Percentiles rank a stretch among this genome's conserved stretches.
Evolutionary conservation across 2,797 vertebrate species (phyloP).

Genomic region (Scomberomorus guttatus): DNA sequence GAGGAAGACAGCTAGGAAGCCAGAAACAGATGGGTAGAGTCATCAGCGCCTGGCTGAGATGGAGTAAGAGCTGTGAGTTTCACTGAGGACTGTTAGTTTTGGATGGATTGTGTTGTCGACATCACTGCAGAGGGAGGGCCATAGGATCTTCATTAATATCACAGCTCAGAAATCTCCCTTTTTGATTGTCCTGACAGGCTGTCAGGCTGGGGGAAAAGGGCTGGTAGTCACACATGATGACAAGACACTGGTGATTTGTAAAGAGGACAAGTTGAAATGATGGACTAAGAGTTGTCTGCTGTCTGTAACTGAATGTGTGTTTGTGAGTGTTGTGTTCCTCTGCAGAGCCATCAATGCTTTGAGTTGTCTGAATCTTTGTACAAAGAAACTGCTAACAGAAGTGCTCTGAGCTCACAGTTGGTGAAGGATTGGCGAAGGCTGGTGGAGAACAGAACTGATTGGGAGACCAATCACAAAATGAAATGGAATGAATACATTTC

Average conservation of each 20-base stretch:
- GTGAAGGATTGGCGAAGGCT: not conserved
- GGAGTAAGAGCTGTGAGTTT: conserved; percentile 24
- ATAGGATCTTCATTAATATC: not conserved
- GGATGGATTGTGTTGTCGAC: conserved; percentile 18
- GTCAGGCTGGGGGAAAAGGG: not conserved
- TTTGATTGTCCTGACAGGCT: not conserved
- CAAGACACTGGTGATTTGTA: not conserved
- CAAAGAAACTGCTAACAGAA: too few relatives aligned
- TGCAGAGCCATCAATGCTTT: not conserved
- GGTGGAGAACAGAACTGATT: too few relatives aligned
- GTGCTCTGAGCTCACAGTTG: too few relatives aligned
- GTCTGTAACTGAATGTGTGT: not conserved
- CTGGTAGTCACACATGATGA: not conserved
- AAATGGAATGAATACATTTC: too few relatives aligned
- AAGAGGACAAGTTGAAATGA: too few relatives aligned
- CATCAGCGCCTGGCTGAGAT: not conserved
- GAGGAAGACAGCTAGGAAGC: not conserved
- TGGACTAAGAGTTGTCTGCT: not conserved
- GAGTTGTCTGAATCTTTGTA: not conserved
- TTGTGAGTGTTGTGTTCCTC: not conserved
- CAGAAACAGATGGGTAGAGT: not conserved
- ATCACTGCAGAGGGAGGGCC: conserved; percentile 33
- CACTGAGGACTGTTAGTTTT: conserved; percentile 48
- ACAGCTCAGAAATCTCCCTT: not conserved
- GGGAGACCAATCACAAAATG: too few relatives aligned